Base-by-base conservation (phyloP, 2,797 vertebrate species). In the Acipenser transmontanus region DNA sequence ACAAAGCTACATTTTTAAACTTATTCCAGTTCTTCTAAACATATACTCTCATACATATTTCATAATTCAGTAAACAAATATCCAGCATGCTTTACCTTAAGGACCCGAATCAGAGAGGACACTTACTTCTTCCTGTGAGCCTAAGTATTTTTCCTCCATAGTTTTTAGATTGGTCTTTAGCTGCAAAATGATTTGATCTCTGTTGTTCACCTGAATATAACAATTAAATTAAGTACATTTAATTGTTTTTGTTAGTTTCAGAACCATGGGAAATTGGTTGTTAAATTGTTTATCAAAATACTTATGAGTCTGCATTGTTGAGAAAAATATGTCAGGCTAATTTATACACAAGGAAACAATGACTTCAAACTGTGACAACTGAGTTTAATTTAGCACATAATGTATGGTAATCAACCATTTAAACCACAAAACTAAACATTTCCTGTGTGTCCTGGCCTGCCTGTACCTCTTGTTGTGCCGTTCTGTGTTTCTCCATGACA, bases 1-100 rank as follows among this genome's bases (percentile, higher is more conserved):
- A 74, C 72, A 72, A 74, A 76, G 72, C 77, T 78, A 81, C 77
- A 77, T 78, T 76, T 76, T 75, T 76, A 79, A 79, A 76, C 79
- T 77, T 75, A 81, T 80, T 80, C 75, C 13, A 59, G 71, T 73
- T 74, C 75, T 75, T 72, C 71, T 72, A 72, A 76, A 77, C 73
- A 74, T 34, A 34, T 66, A 70, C 63, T 68, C 70, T 81, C 74
- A 81, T 81, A 70, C 69, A 79, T 81, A 74, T 79, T 81, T 76
- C 79, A 81, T 81, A 70, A 75, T 65, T 68, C 65, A 48, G 74
- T 79, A 79, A 81, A 81, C 74, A 79, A 67, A 75, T 70, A 73
- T 68, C 71, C 73, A 71, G 76, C 67, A 48, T 62, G 71, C 64
- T 71, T 67, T 61, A 68, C 69, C 68, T 62, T 70, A 61, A 68